These are phyloP conservation scores for Pogonognathellus flavescens DNA, from an alignment of 1,140 invertebrate species.

Conservation along the genomic window DNA sequence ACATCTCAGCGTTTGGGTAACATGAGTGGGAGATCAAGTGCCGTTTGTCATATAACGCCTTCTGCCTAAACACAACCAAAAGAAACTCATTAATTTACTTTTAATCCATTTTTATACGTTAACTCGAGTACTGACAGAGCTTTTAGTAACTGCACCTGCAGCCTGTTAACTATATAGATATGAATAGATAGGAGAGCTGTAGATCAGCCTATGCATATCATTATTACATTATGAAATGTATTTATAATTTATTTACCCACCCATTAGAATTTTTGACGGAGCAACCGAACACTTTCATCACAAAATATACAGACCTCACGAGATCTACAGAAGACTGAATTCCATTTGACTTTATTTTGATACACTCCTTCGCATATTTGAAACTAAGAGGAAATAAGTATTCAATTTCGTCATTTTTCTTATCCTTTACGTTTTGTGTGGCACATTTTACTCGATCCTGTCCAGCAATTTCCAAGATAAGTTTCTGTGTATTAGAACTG, in stretches of 20 bases:
- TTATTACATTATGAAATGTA: too few species aligned
- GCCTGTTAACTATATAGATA: too few species aligned
- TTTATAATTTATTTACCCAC: slow-evolving; percentile 1
- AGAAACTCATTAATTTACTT: background rate
- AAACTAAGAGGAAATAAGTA: slow-evolving; percentile 10
- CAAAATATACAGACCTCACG: background rate
- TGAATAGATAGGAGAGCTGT: too few species aligned
- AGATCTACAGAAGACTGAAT: background rate
- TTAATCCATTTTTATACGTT: too few species aligned
- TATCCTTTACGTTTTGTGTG: too few species aligned
- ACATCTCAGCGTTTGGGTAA: background rate
- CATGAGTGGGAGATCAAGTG: background rate
- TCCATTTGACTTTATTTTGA: too few species aligned
- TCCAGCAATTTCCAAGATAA: background rate
- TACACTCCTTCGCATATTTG: background rate
- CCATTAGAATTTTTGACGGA: background rate
- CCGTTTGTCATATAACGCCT: background rate
- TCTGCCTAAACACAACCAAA: background rate
- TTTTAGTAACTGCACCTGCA: too few species aligned
- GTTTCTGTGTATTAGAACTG: background rate
- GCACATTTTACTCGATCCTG: background rate
- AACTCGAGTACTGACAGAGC: too few species aligned
- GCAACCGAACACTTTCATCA: background rate
- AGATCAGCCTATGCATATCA: too few species aligned
- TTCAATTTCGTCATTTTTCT: background rate